Evolutionary conservation across 1,140 invertebrate genomes (phyloP).

Genomic region (Lerema accius): DNA sequence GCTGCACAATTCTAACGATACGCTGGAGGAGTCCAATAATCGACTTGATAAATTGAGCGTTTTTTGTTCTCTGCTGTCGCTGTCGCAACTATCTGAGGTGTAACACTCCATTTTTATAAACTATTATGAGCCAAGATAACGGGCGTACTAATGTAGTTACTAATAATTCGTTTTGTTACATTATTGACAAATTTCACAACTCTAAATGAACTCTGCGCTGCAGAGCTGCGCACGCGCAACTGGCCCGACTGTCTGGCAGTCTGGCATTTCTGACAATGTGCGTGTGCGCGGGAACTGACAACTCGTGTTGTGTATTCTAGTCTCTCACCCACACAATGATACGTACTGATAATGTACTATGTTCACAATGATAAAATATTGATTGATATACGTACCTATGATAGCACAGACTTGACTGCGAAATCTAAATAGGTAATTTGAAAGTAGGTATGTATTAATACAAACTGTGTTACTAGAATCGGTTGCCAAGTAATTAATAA

Average conservation of each 20-base stretch:
- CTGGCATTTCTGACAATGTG: slow-evolving; percentile 16
- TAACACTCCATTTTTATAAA: slow-evolving; percentile 86
- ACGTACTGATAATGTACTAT: not conserved
- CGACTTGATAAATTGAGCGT: slow-evolving; percentile 88
- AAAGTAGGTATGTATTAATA: no score
- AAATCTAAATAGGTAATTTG: not conserved
- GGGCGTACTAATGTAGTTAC: slow-evolving; percentile 2
- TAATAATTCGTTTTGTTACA: slow-evolving; percentile 35
- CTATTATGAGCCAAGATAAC: slow-evolving; percentile 12
- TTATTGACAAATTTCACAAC: slow-evolving; percentile 34
- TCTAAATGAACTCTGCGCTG: slow-evolving; percentile 25
- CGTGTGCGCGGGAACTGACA: slow-evolving; percentile 13
- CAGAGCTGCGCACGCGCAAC: slow-evolving; percentile 61
- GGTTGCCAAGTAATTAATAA: no score
- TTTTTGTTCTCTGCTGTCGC: slow-evolving; percentile 86
- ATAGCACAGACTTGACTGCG: not conserved
- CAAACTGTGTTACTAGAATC: no score
- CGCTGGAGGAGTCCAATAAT: slow-evolving; percentile 83
- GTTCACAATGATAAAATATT: slow-evolving; percentile 19
- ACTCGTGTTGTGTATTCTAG: not conserved
- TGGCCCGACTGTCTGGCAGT: slow-evolving; percentile 40
- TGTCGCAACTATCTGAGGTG: slow-evolving; percentile 91
- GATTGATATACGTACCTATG: slow-evolving; percentile 9
- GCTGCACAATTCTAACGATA: slow-evolving; percentile 84
- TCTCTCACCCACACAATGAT: slow-evolving; percentile 4